Evolutionary conservation across 2,113 vertebrate genomes (phyloP).

Genomic region (Nothobranchius furzeri): DNA sequence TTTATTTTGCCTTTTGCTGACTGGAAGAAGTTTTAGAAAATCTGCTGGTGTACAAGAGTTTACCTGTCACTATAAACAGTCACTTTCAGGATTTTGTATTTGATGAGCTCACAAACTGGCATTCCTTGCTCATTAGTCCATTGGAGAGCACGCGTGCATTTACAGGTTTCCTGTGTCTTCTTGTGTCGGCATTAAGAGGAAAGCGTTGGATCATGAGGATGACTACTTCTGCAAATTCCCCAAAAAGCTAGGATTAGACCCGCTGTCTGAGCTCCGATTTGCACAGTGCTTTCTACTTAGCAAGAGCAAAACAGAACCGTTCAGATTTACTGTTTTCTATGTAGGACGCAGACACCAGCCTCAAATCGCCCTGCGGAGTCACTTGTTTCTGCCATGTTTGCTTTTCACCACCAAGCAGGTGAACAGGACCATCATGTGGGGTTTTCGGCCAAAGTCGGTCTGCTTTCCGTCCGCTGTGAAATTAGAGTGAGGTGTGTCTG

Average conservation of each 20-base stretch:
- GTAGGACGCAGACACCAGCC: constrained; percentile 52
- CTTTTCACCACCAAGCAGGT: constrained; percentile 27
- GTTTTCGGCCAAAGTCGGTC: constrained; percentile 51
- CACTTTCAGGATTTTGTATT: constrained; percentile 51
- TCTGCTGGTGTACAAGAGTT: constrained; percentile 40
- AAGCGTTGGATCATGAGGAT: constrained; percentile 28
- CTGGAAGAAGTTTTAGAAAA: constrained; percentile 28
- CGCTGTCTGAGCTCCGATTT: constrained; percentile 58
- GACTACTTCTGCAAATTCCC: constrained; percentile 28
- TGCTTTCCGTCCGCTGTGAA: constrained; percentile 56
- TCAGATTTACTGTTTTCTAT: constrained; percentile 46
- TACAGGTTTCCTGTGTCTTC: constrained; percentile 46
- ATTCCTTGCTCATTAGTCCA: constrained; percentile 51
- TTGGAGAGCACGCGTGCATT: constrained; percentile 31
- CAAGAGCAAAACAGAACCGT: not conserved
- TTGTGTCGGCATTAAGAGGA: constrained; percentile 44
- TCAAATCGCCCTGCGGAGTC: constrained; percentile 47
- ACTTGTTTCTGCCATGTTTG: constrained; percentile 36
- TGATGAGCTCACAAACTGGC: constrained; percentile 32
- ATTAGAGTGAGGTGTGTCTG: constrained; percentile 49
- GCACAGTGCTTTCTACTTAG: constrained; percentile 58
- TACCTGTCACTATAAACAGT: constrained; percentile 43
- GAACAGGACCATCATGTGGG: constrained; percentile 53
- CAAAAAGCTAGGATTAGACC: constrained; percentile 45
- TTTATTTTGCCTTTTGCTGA: constrained; percentile 38